Conservation (phyloP, 1,140 invertebrate genomes). For the Drosophila seguyi region DNA sequence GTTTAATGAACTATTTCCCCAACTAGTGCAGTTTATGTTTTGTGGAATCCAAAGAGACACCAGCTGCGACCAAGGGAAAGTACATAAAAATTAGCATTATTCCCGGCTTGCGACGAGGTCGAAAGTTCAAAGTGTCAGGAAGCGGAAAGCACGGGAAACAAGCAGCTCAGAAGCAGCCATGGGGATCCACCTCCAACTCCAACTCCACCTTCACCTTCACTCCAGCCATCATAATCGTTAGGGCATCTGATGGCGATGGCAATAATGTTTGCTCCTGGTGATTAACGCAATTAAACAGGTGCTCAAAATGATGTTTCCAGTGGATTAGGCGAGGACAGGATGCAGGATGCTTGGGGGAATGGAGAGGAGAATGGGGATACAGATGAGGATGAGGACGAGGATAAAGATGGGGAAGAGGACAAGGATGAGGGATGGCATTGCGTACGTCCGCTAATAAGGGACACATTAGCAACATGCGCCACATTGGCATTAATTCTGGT, state of each 20-base stretch:
- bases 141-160: background rate
- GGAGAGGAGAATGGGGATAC: background rate
- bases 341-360: constrained; percentile 5
- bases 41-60: constrained; percentile 1
- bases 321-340: constrained; percentile 69
- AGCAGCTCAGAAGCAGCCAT: background rate
- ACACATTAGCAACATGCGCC: constrained; percentile 74
- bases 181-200: background rate
- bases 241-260: constrained; percentile 36
- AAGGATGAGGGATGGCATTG: constrained; percentile 16
- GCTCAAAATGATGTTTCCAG: constrained; percentile 84
- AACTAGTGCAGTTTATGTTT: background rate
- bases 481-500: constrained; percentile 62
- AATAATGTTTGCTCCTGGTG: constrained; percentile 76
- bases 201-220: no score
- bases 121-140: constrained; percentile 23
- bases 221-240: constrained; percentile 38
- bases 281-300: constrained; percentile 85
- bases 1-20: background rate
- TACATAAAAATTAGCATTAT: constrained; percentile 51
- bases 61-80: constrained; percentile 48
- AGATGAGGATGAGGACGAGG: background rate
- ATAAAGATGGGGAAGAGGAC: no score
- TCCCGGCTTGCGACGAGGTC: constrained; percentile 2
- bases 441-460: constrained; percentile 64